Conservation (phyloP, 2,888 invertebrate genomes). For the Mamestra brassicae region DNA sequence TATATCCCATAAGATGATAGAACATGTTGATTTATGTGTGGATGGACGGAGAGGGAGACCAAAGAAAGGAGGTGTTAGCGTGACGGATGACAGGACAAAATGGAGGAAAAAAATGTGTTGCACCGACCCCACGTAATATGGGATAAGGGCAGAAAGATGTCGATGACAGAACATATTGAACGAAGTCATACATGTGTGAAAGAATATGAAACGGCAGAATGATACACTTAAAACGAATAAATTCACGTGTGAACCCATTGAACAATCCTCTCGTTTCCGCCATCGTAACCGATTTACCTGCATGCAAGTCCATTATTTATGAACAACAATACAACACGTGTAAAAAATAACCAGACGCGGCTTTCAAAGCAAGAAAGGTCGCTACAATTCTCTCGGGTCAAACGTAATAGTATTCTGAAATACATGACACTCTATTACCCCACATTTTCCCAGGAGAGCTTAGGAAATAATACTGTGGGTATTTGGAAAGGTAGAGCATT, state of each 20-base stretch:
- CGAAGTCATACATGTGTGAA: background rate
- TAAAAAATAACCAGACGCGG: slow-evolving; percentile 24
- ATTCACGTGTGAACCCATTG: too few species aligned
- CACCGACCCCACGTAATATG: too few species aligned
- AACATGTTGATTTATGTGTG: too few species aligned
- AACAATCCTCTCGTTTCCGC: background rate
- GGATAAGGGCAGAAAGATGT: too few species aligned
- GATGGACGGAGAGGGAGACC: too few species aligned
- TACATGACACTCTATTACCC: slow-evolving; percentile 53
- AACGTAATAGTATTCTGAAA: slow-evolving; percentile 50
- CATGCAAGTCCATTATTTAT: slow-evolving; percentile 7
- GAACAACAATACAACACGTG: slow-evolving; percentile 19
- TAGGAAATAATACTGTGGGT: slow-evolving; percentile 16
- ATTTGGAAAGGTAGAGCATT: slow-evolving; percentile 34
- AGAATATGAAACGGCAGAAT: too few species aligned
- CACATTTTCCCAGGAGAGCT: slow-evolving; percentile 31
- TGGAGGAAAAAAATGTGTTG: too few species aligned
- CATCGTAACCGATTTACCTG: background rate
- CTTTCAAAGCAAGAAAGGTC: slow-evolving; percentile 26
- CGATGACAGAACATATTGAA: background rate
- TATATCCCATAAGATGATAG: too few species aligned
- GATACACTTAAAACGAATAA: too few species aligned
- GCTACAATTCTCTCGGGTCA: slow-evolving; percentile 22
- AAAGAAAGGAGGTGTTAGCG: too few species aligned
- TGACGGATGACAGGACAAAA: too few species aligned